Conservation (phyloP, 2,113 vertebrate species). For the Phalacrocorax brasilianus region DNA sequence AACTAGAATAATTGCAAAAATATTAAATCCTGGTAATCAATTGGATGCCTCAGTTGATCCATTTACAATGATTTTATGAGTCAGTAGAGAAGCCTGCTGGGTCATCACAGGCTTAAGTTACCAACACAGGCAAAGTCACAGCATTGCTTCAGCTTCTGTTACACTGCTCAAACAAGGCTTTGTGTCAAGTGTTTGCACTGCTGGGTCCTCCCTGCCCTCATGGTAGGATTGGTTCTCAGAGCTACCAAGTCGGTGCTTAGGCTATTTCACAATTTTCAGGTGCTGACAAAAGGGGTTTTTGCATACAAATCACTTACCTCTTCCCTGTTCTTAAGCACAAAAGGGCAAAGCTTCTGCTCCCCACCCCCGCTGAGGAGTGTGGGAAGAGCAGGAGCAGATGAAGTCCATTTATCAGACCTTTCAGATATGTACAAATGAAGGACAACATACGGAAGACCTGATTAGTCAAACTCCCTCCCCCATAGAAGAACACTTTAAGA, state of each 20-base stretch:
- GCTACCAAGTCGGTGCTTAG: too few species aligned
- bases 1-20: background rate
- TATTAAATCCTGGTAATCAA: background rate
- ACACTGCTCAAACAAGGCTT: background rate
- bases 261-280: background rate
- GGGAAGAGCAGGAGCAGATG: background rate
- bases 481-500: background rate
- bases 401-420: background rate
- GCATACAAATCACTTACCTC: fast-evolving
- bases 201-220: background rate
- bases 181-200: background rate
- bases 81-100: background rate
- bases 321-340: background rate
- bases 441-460: fast-evolving
- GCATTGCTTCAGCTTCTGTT: background rate
- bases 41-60: background rate
- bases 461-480: background rate
- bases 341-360: background rate
- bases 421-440: background rate
- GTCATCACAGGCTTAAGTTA: background rate
- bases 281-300: background rate
- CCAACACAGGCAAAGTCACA: background rate
- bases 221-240: background rate
- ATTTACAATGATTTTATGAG: background rate
- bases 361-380: fast-evolving